These are phyloP conservation scores for Artibeus lituratus DNA, from an alignment of 2,797 vertebrate species.

Conservation along the genomic window DNA sequence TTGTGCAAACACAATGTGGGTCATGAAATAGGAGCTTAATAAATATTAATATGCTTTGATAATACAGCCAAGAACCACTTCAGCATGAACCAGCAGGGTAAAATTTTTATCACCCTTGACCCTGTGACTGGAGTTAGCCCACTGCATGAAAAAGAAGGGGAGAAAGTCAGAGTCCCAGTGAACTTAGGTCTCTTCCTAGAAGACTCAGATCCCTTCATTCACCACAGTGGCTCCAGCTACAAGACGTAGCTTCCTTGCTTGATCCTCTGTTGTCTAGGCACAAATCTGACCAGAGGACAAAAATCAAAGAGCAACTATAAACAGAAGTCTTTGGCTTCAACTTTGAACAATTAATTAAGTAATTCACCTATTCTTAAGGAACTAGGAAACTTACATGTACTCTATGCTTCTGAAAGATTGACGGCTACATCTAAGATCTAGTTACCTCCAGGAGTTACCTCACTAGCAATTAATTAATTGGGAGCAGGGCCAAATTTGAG, in stretches of 20 bases:
- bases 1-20: background rate
- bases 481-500: background rate
- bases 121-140: background rate
- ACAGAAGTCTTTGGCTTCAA: background rate
- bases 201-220: background rate
- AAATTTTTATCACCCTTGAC: background rate
- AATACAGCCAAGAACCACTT: background rate
- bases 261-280: background rate
- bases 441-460: background rate
- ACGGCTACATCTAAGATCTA: background rate
- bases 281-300: background rate
- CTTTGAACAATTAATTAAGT: background rate
- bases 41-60: background rate
- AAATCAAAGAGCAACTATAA: background rate
- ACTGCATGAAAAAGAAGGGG: background rate
- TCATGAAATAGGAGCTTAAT: background rate
- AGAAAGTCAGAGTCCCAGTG: background rate
- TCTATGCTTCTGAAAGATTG: background rate
- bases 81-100: background rate
- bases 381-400: background rate
- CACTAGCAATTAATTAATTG: background rate
- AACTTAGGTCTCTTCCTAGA: background rate
- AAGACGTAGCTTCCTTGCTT: background rate
- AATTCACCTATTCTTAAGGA: background rate
- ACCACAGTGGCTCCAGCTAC: too few species aligned